These are phyloP conservation scores for Sisyra nigra DNA, from an alignment of 2,888 invertebrate species.

Conservation along the genomic window DNA sequence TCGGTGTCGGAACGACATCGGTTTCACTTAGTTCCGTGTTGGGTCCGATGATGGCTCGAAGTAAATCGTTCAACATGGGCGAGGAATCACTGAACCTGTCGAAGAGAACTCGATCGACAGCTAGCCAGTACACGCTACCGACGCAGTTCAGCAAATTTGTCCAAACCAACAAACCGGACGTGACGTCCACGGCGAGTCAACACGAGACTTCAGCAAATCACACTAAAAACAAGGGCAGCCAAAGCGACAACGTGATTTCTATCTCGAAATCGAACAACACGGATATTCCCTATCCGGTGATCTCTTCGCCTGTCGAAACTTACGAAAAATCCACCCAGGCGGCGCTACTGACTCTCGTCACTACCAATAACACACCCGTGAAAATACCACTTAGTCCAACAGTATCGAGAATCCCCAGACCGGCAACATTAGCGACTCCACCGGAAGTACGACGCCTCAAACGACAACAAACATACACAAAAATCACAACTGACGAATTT, in stretches of 20 bases:
- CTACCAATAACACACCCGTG: background rate
- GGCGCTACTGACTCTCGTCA: background rate
- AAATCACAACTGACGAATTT: conserved; percentile 17
- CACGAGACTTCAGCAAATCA: background rate
- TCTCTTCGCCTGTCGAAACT: background rate
- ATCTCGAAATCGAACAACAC: conserved; percentile 3
- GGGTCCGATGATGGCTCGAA: conserved; percentile 27
- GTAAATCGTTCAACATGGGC: conserved; percentile 42
- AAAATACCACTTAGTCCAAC: background rate
- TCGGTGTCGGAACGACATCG: conserved; percentile 3
- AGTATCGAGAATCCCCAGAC: conserved; percentile 24
- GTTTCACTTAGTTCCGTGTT: conserved; percentile 10
- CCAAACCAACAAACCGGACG: background rate
- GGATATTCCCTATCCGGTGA: background rate
- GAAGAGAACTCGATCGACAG: conserved; percentile 31
- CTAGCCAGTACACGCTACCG: conserved; percentile 20
- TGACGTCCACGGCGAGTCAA: background rate
- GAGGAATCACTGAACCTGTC: conserved; percentile 31
- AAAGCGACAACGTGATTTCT: background rate
- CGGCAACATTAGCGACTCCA: conserved; percentile 20
- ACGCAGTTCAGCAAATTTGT: conserved; percentile 2
- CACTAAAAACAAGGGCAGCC: background rate
- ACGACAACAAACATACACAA: conserved; percentile 28
- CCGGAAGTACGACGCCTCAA: conserved; percentile 24
- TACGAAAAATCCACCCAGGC: background rate